phyloP scores from a whole-genome alignment of 2,888 invertebrate genomes.

The Eutolmus rufibarbis region DNA sequence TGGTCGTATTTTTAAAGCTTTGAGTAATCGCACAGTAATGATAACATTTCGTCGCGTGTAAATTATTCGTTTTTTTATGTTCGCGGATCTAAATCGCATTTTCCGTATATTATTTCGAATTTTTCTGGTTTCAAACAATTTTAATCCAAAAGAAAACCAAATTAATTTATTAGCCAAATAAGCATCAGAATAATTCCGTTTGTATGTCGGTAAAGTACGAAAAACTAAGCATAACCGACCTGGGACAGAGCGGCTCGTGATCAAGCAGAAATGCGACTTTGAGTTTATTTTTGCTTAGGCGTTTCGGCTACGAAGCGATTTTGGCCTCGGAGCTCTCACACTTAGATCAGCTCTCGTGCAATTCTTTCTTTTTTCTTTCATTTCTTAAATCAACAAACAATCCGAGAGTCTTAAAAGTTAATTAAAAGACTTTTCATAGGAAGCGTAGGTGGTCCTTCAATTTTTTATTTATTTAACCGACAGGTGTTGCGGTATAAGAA shows the following conservation, averaged over 20 bases:
- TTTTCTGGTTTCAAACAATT: background rate
- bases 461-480: constrained; percentile 6
- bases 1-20: constrained; percentile 6
- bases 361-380: background rate
- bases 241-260: background rate
- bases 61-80: background rate
- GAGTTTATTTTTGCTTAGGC: constrained; percentile 23
- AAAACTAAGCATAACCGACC: background rate
- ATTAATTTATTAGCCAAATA: background rate
- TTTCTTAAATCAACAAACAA: background rate
- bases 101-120: background rate
- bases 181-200: background rate
- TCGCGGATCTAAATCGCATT: constrained; percentile 4
- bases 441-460: constrained; percentile 12
- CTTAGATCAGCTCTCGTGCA: constrained; percentile 2
- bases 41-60: background rate
- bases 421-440: background rate
- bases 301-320: constrained; percentile 7
- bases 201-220: background rate
- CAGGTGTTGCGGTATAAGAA: background rate
- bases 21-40: constrained; percentile 21
- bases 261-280: constrained; percentile 31
- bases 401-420: background rate
- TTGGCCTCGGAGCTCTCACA: constrained; percentile 4
- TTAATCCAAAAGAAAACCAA: background rate